phyloP scores from a whole-genome alignment of 2,888 invertebrate genomes.

The Tachina grossa region DNA sequence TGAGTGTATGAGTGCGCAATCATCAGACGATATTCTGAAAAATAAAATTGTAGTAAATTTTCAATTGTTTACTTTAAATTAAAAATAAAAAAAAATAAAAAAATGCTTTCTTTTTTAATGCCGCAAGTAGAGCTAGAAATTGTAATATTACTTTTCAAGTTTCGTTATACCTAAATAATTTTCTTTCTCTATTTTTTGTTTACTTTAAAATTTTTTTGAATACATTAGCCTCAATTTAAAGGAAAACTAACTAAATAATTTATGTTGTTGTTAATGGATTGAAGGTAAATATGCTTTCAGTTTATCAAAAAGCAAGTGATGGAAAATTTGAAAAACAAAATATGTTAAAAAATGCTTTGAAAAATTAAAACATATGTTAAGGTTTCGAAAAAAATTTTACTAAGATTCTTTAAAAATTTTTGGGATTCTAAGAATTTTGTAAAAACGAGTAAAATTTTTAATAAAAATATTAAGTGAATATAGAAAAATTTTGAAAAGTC shows the following conservation, averaged over 20 bases:
- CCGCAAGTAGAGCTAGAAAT: background rate
- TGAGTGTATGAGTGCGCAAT: constrained; percentile 9
- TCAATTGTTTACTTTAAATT: constrained; percentile 48
- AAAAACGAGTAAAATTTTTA: no score
- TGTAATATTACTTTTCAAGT: background rate
- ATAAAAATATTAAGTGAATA: no score
- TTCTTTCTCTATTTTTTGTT: constrained; percentile 21
- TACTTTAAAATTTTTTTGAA: constrained; percentile 7
- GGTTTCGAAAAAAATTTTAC: background rate
- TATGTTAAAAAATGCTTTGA: background rate
- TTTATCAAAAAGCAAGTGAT: background rate
- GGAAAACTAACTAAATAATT: constrained; percentile 6
- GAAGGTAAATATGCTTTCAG: constrained; percentile 17
- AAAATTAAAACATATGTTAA: constrained; percentile 48
- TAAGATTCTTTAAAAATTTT: no score
- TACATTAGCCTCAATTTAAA: background rate
- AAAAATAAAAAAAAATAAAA: background rate
- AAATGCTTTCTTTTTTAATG: constrained; percentile 20
- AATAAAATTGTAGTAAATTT: constrained; percentile 41
- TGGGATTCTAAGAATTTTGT: no score
- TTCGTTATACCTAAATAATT: background rate
- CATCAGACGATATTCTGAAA: constrained; percentile 21
- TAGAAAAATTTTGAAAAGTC: no score
- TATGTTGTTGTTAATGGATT: constrained; percentile 48
- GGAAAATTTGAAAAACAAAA: background rate